Conservation (phyloP, 2,888 invertebrate genomes). For the Eumacrocentrus americanus region DNA sequence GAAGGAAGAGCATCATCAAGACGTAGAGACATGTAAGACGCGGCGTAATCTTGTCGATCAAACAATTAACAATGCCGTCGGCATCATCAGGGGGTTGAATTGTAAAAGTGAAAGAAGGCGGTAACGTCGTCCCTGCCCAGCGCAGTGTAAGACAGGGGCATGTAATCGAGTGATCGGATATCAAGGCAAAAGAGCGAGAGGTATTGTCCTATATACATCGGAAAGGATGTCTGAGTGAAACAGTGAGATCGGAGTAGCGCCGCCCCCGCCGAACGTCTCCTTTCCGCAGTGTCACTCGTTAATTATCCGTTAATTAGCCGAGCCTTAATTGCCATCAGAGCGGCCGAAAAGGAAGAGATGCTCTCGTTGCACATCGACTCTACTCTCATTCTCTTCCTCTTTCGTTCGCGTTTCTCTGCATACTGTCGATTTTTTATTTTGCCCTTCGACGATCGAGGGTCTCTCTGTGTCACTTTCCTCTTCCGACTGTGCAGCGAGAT, state of each 20-base stretch:
- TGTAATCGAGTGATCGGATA: constrained; percentile 18
- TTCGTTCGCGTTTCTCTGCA: not conserved
- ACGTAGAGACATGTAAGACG: constrained; percentile 60
- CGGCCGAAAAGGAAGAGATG: constrained; percentile 24
- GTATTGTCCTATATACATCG: constrained; percentile 13
- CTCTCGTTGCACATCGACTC: constrained; percentile 10
- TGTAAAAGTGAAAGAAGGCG: constrained; percentile 25
- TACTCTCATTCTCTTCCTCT: not conserved
- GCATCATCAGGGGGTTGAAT: constrained; percentile 25
- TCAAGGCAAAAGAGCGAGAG: no score
- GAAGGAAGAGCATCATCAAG: no score
- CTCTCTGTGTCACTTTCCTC: constrained; percentile 11
- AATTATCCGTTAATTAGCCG: constrained; percentile 61
- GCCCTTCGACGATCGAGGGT: not conserved
- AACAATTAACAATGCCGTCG: constrained; percentile 60
- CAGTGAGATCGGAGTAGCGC: constrained; percentile 28
- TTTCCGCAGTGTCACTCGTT: constrained; percentile 58
- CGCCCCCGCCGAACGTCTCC: constrained; percentile 46
- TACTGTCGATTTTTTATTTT: not conserved
- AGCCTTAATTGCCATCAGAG: constrained; percentile 53
- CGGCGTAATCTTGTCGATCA: constrained; percentile 61
- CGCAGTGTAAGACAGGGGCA: no score
- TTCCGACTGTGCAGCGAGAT: not conserved
- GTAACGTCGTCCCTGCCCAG: no score
- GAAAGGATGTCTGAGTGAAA: constrained; percentile 28